Evolutionary conservation across 2,113 vertebrate species (phyloP).

Genomic region (Bubo scandiacus): DNA sequence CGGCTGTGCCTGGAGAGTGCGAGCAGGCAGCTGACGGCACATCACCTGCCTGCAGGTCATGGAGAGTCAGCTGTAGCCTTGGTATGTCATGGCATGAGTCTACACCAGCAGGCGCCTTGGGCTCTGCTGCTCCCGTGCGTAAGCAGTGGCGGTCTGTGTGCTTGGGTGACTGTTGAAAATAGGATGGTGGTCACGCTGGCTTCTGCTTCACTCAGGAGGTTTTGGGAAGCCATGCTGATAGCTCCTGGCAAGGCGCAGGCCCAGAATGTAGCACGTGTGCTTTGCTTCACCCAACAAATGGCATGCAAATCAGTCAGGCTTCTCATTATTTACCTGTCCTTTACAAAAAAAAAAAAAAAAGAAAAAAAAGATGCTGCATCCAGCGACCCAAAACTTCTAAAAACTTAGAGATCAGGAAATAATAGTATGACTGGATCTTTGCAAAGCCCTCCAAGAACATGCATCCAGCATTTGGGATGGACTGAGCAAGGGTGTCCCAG

Average conservation of each 20-base stretch:
- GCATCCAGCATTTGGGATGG: not conserved
- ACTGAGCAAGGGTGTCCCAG: not conserved
- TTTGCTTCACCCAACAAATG: not conserved
- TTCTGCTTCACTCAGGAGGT: not conserved
- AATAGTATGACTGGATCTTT: not conserved
- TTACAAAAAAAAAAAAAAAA: not conserved
- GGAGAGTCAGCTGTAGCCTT: not conserved
- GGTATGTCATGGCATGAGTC: not conserved
- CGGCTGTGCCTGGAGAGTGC: not conserved
- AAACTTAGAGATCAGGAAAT: not conserved
- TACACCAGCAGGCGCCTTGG: not conserved
- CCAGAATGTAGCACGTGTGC: rapidly evolving
- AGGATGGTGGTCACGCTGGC: not conserved
- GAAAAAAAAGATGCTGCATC: not conserved
- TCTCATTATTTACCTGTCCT: not conserved
- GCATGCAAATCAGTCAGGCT: not conserved
- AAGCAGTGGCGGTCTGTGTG: not conserved
- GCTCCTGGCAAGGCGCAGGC: not conserved
- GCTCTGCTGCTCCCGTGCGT: rapidly evolving
- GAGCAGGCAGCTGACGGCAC: not conserved
- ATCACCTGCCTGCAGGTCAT: not conserved
- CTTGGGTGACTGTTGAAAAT: not conserved
- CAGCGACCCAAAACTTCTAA: not conserved
- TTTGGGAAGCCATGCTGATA: not conserved
- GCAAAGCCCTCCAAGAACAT: not conserved